These are phyloP conservation scores for Diorhabda carinulata DNA, from an alignment of 1,140 invertebrate species.

Conservation along the genomic window DNA sequence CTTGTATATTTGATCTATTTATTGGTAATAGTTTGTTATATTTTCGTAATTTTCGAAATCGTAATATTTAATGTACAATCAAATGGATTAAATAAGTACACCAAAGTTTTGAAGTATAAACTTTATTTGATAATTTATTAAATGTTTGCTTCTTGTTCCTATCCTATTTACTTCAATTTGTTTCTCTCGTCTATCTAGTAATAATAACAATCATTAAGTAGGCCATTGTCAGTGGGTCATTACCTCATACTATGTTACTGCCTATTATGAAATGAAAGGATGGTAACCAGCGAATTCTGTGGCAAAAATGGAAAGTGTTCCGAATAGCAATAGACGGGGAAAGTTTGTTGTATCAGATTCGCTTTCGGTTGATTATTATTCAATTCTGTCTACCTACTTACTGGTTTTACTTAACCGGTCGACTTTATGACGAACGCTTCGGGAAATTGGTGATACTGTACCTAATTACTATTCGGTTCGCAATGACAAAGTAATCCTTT, in stretches of 20 bases:
- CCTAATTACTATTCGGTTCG: too few species aligned
- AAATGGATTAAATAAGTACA: too few species aligned
- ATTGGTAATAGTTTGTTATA: too few species aligned
- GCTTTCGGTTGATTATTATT: slow-evolving; percentile 6
- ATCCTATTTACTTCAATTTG: too few species aligned
- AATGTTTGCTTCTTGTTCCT: too few species aligned
- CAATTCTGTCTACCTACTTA: neutral
- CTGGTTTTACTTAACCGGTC: neutral
- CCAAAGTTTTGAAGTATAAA: too few species aligned
- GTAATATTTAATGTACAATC: too few species aligned
- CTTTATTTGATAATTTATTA: too few species aligned
- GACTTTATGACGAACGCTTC: neutral
- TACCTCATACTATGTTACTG: neutral
- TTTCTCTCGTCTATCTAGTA: slow-evolving; percentile 4
- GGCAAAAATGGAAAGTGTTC: slow-evolving; percentile 42
- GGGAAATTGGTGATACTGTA: neutral
- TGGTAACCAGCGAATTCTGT: slow-evolving; percentile 27
- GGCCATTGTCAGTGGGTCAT: slow-evolving; percentile 42
- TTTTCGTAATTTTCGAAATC: too few species aligned
- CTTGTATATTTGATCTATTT: too few species aligned
- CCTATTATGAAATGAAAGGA: slow-evolving; percentile 32
- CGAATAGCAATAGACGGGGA: slow-evolving; percentile 31
- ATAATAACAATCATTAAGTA: slow-evolving; percentile 23
- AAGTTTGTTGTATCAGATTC: slow-evolving; percentile 32
- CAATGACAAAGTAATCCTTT: too few species aligned